Percentiles rank a stretch among this genome's conserved stretches.
Conservation (phyloP, 1,140 invertebrate species). For the Aphaenogaster rudis region DNA sequence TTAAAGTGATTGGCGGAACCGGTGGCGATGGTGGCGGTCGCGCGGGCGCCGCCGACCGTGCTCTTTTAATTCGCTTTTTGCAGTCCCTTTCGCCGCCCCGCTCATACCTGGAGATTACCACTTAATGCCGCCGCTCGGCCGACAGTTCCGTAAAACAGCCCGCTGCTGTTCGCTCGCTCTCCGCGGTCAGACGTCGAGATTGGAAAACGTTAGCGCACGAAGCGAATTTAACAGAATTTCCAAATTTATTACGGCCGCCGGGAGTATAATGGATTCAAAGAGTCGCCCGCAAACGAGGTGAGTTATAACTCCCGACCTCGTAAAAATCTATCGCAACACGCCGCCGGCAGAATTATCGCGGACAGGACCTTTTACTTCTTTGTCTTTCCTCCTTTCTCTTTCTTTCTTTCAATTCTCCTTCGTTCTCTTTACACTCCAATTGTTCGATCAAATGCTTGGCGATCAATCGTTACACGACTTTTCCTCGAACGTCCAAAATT, state of each 20-base stretch:
- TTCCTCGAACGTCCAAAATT: background rate
- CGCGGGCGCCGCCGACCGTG: constrained; percentile 17
- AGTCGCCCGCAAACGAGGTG: constrained; percentile 59
- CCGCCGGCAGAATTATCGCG: constrained; percentile 49
- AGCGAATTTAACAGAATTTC: constrained; percentile 60
- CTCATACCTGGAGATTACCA: constrained; percentile 71
- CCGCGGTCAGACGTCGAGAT: constrained; percentile 61
- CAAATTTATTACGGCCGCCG: constrained; percentile 61
- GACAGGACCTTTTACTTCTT: background rate
- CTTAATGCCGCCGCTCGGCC: constrained; percentile 68
- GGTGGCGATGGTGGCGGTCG: constrained; percentile 59
- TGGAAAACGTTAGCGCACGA: constrained; percentile 57
- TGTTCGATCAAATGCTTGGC: background rate
- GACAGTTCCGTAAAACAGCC: constrained; percentile 65
- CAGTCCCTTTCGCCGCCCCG: constrained; percentile 44
- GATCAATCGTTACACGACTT: constrained; percentile 2
- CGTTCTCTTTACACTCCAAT: constrained; percentile 4
- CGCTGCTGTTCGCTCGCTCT: constrained; percentile 36
- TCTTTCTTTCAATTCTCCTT: constrained; percentile 20
- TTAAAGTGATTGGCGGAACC: constrained; percentile 77
- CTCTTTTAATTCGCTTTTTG: constrained; percentile 76
- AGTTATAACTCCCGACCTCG: constrained; percentile 57
- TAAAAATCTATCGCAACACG: constrained; percentile 58
- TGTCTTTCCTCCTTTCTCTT: background rate
- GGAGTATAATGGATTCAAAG: constrained; percentile 61